Evolutionary conservation across 2,113 vertebrate genomes (phyloP), one percentile per base, ranked within the genome.

Genomic region (Sorex fumeus): DNA sequence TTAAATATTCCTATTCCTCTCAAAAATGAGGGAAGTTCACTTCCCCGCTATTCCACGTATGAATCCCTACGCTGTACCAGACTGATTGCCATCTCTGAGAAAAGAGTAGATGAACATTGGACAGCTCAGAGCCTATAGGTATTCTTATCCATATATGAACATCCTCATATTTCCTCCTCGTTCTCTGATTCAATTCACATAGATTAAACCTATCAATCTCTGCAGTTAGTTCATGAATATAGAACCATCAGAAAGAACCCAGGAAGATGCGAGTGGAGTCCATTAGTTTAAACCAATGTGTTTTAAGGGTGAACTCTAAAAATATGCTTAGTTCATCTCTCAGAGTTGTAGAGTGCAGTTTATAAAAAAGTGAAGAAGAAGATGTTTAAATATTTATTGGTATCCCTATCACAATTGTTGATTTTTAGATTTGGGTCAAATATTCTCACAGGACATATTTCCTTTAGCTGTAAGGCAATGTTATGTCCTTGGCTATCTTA

Each of bases 351-450:
- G 79, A 92, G 88, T 78, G 47, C 0, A 88, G 15, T 50, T 76
- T 62, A 67, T 32, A 7, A 28, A 76, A 85, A 6, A 83, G 34
- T n/a, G 78, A 94, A 67, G 8, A 94, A 67, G 8, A 60, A 70
- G 2, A 19, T 91, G 5, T 88, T 88, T 87, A 69, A 88, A 27
- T 76, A 47, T 40, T 93, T 87, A 75, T 90, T 11, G 57, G 43
- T 87, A 72, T 89, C 69, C 40, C 21, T 84, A 36, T 4, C n/a
- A 77, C 21, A 60, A 60, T 60, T 21, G 57, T 60, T 87, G 40
- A 93, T 83, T 86, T 71, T 64, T 60, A 86, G 57, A 83, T 67
- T 72, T 93, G 23, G 57, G 72, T 92, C 47, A 87, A 18, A 72
- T 78, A 89, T 12, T 66, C 15, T 94, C 84, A 30, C 16, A 50